phyloP scores from a whole-genome alignment of 2,797 vertebrate species.

The Sebastes vulpes region DNA sequence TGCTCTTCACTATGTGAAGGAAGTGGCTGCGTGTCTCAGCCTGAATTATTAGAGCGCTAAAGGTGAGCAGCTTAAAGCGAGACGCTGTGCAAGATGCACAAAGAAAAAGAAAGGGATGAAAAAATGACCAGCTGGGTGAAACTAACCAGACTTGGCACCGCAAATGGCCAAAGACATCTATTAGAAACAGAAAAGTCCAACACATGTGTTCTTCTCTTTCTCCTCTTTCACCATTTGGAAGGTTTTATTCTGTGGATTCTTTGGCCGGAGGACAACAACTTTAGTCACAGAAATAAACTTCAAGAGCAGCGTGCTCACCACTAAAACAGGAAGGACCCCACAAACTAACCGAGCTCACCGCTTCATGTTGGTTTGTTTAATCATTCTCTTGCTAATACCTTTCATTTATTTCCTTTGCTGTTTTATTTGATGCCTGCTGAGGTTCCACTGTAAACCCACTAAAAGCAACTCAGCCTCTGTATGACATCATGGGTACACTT shows the following conservation, averaged over 20 bases:
- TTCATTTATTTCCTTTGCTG: background rate
- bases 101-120: constrained; percentile 24
- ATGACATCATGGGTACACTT: constrained; percentile 9
- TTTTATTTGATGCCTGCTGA: constrained; percentile 15
- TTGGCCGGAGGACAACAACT: constrained; percentile 40
- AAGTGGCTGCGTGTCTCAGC: constrained; percentile 13
- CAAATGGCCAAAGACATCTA: constrained; percentile 46
- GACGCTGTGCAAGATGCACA: constrained; percentile 2
- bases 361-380: constrained; percentile 4
- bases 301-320: constrained; percentile 24
- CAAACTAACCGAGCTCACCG: background rate
- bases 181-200: constrained; percentile 48
- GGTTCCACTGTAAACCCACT: background rate
- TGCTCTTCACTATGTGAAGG: constrained; percentile 42
- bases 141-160: constrained; percentile 63
- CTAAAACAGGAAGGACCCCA: background rate
- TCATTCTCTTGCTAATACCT: background rate
- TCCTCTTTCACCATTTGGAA: constrained; percentile 30
- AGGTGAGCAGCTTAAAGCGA: constrained; percentile 30
- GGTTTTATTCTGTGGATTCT: constrained; percentile 16
- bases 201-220: constrained; percentile 36
- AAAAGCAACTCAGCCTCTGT: background rate
- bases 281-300: constrained; percentile 64
- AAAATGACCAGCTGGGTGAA: constrained; percentile 61
- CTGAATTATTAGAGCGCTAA: constrained; percentile 48